Evolutionary conservation across 2,888 invertebrate genomes (phyloP).

Genomic region (Sinelater perroti): DNA sequence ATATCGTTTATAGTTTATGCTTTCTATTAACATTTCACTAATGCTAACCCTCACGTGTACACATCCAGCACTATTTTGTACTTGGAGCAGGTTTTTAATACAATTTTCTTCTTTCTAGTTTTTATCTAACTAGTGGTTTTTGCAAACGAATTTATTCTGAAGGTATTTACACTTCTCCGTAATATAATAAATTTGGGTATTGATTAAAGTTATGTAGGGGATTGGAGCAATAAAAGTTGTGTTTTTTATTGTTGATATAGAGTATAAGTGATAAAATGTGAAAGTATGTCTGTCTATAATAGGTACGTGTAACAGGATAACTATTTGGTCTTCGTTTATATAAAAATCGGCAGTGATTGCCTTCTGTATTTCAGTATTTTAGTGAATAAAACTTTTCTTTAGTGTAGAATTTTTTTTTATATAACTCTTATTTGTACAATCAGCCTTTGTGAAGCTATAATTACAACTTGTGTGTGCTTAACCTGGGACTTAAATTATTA

Average conservation of each 20-base stretch:
- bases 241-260: neutral
- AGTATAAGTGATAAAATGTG: neutral
- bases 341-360: constrained; percentile 1
- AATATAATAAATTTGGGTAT: too few species aligned
- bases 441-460: too few species aligned
- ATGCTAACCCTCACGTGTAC: neutral
- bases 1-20: neutral
- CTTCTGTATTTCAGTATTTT: too few species aligned
- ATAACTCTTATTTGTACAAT: too few species aligned
- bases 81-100: constrained; percentile 1
- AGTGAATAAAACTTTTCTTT: too few species aligned
- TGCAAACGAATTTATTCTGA: constrained; percentile 8
- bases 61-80: constrained; percentile 2
- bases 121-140: neutral
- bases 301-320: neutral
- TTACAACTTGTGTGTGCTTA: too few species aligned
- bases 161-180: constrained; percentile 6
- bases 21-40: neutral
- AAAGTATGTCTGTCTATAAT: neutral
- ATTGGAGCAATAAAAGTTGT: too few species aligned
- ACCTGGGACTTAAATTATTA: too few species aligned
- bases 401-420: too few species aligned
- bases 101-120: constrained; percentile 14
- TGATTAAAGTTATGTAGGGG: too few species aligned
- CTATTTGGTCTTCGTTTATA: neutral